Conservation (phyloP, 1,140 invertebrate species). For the Pachypeltis micranthus region DNA sequence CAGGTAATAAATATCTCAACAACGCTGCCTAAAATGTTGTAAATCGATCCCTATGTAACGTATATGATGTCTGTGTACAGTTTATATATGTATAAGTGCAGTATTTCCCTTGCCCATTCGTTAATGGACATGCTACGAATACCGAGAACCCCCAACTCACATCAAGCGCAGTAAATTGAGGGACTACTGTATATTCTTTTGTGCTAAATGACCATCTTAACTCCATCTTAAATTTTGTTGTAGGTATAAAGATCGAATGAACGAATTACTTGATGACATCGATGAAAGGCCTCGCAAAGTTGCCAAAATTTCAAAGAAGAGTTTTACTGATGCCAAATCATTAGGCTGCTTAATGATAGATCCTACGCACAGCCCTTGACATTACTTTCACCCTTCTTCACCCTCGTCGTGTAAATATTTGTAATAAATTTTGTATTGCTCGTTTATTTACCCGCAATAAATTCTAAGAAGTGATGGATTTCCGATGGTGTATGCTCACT, state of each 20-base stretch:
- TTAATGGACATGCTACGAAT: background rate
- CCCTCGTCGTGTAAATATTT: too few species aligned
- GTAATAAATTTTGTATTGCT: too few species aligned
- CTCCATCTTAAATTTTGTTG: conserved; percentile 1
- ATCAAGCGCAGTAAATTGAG: too few species aligned
- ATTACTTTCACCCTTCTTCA: too few species aligned
- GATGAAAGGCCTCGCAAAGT: conserved; percentile 39
- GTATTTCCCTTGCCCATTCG: background rate
- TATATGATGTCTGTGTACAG: background rate
- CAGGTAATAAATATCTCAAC: too few species aligned
- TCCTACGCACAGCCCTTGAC: background rate
- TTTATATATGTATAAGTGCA: background rate
- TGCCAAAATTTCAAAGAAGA: conserved; percentile 32
- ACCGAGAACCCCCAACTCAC: too few species aligned
- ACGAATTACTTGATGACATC: conserved; percentile 45
- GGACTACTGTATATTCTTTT: too few species aligned
- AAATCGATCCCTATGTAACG: background rate
- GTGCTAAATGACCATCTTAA: background rate
- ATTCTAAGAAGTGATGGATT: too few species aligned
- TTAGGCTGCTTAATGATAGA: conserved; percentile 8
- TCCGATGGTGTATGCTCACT: too few species aligned
- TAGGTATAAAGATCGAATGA: conserved; percentile 47
- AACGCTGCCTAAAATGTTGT: too few species aligned
- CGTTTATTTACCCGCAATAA: too few species aligned
- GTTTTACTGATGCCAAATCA: conserved; percentile 1